Base-by-base conservation (phyloP, 1,140 invertebrate genomes). In the Popillia japonica region DNA sequence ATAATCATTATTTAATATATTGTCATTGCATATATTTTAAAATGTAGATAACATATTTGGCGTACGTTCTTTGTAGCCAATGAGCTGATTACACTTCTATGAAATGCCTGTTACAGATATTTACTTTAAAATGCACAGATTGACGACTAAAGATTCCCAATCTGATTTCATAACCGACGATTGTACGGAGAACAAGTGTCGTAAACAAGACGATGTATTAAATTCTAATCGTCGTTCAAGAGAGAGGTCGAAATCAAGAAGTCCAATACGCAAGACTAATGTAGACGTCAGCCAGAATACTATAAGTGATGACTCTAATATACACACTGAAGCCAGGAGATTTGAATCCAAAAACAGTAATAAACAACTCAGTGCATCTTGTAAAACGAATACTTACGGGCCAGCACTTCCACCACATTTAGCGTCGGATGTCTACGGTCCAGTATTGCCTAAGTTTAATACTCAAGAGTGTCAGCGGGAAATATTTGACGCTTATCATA, bases 321-420 rank as follows among this genome's bases (percentile, higher is more conserved):
- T 55, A 55, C 14, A 14, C 14, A 55, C 0, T 55, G 14, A n/a
- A 55, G 4, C 14, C 17, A 14, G 2, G 4, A 17, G 1, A 55
- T 1, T 2, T 3, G 17, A 3, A 55, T 17, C 22, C 22, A 11
- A 27, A 68, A 68, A 68, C 14, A 20, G 22, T 22, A 68, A 3
- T 27, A 9, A 23, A 22, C 61, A 64, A 20, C 9, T 7, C 10
- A 17, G n/a, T 7, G n/a, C 10, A 22, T 3, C 17, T 10, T 17
- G 61, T 64, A 64, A 10, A 14, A 14, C 44, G 17, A 17, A 6
- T n/a, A 7, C 3, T 44, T 68, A 75, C 22, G 64, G 42, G 1
- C 59, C 75, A 42, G n/a, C 23, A 68, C 72, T 76, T 48, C 77
- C 77, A 61, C 64, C 77, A 11, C 34, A 72, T 59, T 64, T 78